Percentiles rank a stretch among this genome's conserved stretches.
Evolutionary conservation across 2,888 invertebrate genomes (phyloP).

Genomic region (Lepidochrysops patricia): DNA sequence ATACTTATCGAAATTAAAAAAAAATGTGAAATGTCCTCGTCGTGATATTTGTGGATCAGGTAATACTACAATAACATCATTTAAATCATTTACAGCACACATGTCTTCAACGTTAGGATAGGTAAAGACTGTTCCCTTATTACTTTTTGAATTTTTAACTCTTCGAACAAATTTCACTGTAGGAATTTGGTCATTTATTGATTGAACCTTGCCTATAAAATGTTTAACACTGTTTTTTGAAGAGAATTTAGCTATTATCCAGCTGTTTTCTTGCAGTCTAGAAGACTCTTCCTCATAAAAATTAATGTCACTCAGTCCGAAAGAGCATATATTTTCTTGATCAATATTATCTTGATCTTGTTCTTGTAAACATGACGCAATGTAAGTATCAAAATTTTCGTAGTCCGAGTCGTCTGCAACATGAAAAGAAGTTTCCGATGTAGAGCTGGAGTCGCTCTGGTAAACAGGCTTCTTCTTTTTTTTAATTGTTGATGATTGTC

Average conservation of each 20-base stretch:
- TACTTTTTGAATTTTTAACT: constrained; percentile 21
- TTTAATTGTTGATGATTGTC: not conserved
- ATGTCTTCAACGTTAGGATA: constrained; percentile 22
- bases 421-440: constrained; percentile 9
- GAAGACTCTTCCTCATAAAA: not conserved
- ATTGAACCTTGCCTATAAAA: constrained; percentile 20
- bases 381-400: constrained; percentile 17
- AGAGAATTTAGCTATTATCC: constrained; percentile 21
- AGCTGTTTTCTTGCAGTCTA: constrained; percentile 18
- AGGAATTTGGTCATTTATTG: constrained; percentile 18
- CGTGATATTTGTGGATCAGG: constrained; percentile 18
- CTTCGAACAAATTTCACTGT: constrained; percentile 21
- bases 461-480: constrained; percentile 13
- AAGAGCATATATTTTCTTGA: constrained; percentile 15
- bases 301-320: constrained; percentile 17
- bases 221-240: constrained; percentile 23
- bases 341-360: constrained; percentile 18
- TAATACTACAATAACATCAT: constrained; percentile 19
- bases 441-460: constrained; percentile 14
- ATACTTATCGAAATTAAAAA: constrained; percentile 14
- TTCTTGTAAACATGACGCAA: constrained; percentile 17
- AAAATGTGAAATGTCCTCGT: constrained; percentile 20
- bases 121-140: constrained; percentile 18
- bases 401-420: constrained; percentile 14
- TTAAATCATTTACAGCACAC: constrained; percentile 17